Base-by-base conservation (phyloP, 2,888 invertebrate genomes). In the Aphidius colemani region DNA sequence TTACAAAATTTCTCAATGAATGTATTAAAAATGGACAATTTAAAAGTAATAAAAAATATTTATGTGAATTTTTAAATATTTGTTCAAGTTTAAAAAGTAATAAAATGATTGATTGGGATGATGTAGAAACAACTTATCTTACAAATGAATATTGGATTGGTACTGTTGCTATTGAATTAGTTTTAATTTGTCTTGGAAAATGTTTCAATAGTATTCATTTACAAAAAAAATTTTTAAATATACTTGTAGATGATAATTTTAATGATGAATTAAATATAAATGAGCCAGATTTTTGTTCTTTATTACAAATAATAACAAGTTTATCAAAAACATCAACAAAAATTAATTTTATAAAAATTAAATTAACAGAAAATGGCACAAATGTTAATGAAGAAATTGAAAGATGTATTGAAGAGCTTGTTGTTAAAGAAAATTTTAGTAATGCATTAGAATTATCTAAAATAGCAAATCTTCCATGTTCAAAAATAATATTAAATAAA, bases 171-270 rank as follows among this genome's bases (percentile, higher is more conserved):
- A 84, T 89, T 18, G 84, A 85, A 7, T 80, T 92, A 40, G 82
- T 90, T n/a, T 85, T 88, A 64, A 83, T 86, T 1, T 86, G 89
- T 2, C 77, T 92, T 0, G 86, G 86, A 61, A 81, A 86, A 65
- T 86, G 87, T 69, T 88, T 90, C 69, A 84, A 85, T 48, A 91
- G 90, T 59, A 84, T 86, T 0, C 85, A 85, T 70, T 86, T 89
- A 72, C 89, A 90, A 77, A 85, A 87, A 44, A 85, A 87, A 70
- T 88, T 91, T 68, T 79, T 93, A 3, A 84, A 85, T n/a, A 61
- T 70, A 40, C 65, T 82, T 40, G 69, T 74, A 8, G 70, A 74
- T 3, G 73, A 70, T 45, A 70, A 77, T 11, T 76, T 82, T 64
- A 66, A 74, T 41, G 69, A 68, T 43, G 71, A 75, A 64, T 66